Conservation (phyloP, 2,797 vertebrate species). For the Myotis vivesi region DNA sequence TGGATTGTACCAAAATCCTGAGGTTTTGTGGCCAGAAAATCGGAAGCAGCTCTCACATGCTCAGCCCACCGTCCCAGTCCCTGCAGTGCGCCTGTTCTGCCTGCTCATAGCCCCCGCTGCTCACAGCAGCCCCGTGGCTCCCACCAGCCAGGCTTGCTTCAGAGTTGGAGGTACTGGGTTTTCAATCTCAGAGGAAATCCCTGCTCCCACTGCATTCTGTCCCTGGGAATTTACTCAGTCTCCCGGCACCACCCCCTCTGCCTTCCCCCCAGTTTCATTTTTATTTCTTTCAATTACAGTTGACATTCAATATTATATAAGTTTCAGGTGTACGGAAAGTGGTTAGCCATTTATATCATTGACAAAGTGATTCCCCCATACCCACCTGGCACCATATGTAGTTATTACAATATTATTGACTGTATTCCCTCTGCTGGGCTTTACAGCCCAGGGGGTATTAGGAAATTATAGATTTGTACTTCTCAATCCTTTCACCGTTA, state of each 20-base stretch:
- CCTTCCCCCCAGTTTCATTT: background rate
- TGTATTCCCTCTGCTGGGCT: background rate
- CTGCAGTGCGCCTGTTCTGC: background rate
- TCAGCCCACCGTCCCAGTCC: background rate
- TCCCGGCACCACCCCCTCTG: background rate
- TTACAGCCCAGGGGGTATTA: background rate
- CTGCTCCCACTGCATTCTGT: background rate
- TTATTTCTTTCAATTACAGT: background rate
- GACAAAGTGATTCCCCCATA: background rate
- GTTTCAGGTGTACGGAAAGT: background rate
- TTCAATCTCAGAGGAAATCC: slow-evolving; percentile 14
- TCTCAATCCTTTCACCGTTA: background rate
- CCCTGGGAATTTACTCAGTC: background rate
- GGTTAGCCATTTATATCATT: background rate
- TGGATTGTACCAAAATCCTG: slow-evolving; percentile 21
- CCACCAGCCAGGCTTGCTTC: background rate
- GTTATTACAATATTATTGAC: background rate
- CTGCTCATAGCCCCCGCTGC: background rate
- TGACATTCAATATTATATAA: background rate
- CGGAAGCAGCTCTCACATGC: background rate
- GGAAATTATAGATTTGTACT: background rate
- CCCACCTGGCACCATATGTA: background rate
- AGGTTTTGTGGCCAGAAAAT: slow-evolving; percentile 47
- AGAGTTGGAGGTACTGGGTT: background rate
- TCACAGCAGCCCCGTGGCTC: background rate